Percentiles rank a stretch among this genome's conserved stretches.
Evolutionary conservation across 2,113 vertebrate genomes (phyloP).

Genomic region (Thamnophis sirtalis): DNA sequence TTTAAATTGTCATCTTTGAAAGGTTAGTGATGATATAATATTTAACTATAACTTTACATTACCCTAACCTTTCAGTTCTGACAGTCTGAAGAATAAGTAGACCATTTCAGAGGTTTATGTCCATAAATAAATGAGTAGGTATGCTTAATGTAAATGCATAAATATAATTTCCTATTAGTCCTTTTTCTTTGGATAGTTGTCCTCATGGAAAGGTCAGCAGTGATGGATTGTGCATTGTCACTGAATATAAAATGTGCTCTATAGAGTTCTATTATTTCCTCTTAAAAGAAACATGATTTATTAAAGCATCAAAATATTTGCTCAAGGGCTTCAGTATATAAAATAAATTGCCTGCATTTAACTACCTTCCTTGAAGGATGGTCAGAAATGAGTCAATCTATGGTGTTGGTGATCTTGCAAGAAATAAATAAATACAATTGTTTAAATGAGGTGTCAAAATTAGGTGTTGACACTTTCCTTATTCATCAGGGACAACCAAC

Average conservation of each 20-base stretch:
- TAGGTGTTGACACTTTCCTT: neutral
- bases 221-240: constrained; percentile 64
- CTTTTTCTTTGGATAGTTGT: constrained; percentile 58
- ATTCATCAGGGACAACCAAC: neutral
- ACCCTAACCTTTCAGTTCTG: constrained; percentile 30
- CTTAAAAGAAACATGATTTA: constrained; percentile 64
- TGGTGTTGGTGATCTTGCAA: constrained; percentile 36
- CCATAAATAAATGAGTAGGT: constrained; percentile 43
- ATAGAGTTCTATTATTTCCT: constrained; percentile 63
- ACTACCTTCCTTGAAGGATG: constrained; percentile 35
- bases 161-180: constrained; percentile 60
- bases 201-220: constrained; percentile 63
- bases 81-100: constrained; percentile 27
- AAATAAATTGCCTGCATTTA: constrained; percentile 59
- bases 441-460: neutral
- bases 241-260: constrained; percentile 58
- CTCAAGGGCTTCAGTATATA: constrained; percentile 49
- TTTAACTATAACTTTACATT: constrained; percentile 24
- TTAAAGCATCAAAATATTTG: constrained; percentile 61
- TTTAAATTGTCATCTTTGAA: constrained; percentile 20
- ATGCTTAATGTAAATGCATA: constrained; percentile 61
- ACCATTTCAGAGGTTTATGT: constrained; percentile 14
- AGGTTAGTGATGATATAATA: constrained; percentile 28
- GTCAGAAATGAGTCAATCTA: constrained; percentile 34
- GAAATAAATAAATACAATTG: neutral